These are phyloP conservation scores for Leptothorax acervorum DNA, from an alignment of 2,888 invertebrate genomes.

Conservation along the genomic window DNA sequence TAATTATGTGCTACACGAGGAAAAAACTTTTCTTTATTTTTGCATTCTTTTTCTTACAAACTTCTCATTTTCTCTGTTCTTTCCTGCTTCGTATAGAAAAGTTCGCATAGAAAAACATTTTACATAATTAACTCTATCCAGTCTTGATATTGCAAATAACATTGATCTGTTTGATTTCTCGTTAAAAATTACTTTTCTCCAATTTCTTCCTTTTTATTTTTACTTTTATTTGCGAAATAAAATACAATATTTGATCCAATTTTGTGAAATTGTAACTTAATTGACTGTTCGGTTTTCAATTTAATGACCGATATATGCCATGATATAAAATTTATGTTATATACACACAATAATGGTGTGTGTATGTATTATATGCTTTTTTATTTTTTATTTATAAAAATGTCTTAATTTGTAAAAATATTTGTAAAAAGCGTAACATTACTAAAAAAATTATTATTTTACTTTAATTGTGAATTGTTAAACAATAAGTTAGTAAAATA, in stretches of 20 bases:
- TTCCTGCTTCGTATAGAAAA: background rate
- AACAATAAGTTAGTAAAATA: background rate
- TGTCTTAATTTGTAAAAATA: background rate
- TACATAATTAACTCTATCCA: background rate
- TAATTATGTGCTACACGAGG: conserved; percentile 48
- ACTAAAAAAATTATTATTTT: background rate
- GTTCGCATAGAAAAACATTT: background rate
- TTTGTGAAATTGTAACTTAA: background rate
- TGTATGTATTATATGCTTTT: background rate
- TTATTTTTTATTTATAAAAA: background rate
- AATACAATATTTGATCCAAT: background rate
- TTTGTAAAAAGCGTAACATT: background rate
- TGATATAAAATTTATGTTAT: background rate
- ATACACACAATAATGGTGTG: too few species aligned
- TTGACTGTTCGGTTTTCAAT: background rate
- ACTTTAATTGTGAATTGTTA: background rate
- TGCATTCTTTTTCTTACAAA: conserved; percentile 16
- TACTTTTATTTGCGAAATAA: background rate
- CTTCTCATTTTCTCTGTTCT: conserved; percentile 33
- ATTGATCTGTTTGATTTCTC: background rate
- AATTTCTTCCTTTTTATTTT: background rate
- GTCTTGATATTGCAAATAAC: background rate
- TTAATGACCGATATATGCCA: background rate
- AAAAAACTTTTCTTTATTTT: conserved; percentile 58
- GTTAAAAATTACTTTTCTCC: background rate